Base-by-base conservation (phyloP, 2,888 invertebrate genomes). In the Rhyacophila evoluta region DNA sequence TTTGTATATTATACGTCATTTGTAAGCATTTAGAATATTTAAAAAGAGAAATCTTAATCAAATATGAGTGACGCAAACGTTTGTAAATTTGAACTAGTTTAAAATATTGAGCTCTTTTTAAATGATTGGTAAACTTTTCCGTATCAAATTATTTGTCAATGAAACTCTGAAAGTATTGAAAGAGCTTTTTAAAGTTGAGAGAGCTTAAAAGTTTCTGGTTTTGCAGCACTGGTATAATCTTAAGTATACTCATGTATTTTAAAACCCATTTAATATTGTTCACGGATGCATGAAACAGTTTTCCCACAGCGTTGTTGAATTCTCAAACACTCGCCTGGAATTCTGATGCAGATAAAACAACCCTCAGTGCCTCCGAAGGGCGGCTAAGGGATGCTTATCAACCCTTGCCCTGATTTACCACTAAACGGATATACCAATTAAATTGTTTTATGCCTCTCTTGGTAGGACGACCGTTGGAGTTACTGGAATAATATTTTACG, bases 371-470 rank as follows among this genome's bases (percentile, higher is more conserved):
- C 55, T 55, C 55, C 5, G 19, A 55, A 55, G 55, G 55, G 55
- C 10, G 55, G 55, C 55, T 55, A 55, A 19, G 55, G 55, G 55
- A 55, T 55, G 55, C 55, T 55, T 55, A 55, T 55, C 55, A 55
- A 55, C 15, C 55, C 55, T 55, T 55, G 55, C 55, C 55, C 55
- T 55, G 55, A 55, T 55, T 55, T 55, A 55, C 55, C 55, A 55
- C 55, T 55, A 55, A 55, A 55, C 55, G 55, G 55, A 55, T 55
- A 55, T 55, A 55, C 55, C 55, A 55, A 55, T 55, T 55, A 55
- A 55, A 55, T 55, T 55, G 55, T 55, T 55, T 55, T 55, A 55
- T 55, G 55, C 55, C 55, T 55, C 29, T 33, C 29, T 33, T 6
- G 29, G 29, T 33, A 33, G 29, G 55, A 2, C 55, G 55, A 19